Base-by-base conservation (phyloP, 2,888 invertebrate species). In the Pseudococcus viburni region DNA sequence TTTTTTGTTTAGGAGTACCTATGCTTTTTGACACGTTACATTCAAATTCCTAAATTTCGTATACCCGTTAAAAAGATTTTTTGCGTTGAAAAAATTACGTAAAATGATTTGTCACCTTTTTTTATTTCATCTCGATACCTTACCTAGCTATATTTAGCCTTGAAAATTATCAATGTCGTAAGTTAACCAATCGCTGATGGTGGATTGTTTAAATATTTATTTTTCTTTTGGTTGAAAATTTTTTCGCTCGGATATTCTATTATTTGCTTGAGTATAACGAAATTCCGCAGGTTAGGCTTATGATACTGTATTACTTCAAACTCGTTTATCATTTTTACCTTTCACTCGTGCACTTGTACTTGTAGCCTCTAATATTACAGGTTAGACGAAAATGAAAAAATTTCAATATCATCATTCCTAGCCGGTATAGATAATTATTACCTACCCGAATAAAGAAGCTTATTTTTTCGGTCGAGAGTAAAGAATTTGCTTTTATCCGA, bases 31-130 rank as follows among this genome's bases (percentile, higher is more conserved):
- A 73, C 73, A 73, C 73, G 73, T 39, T 73, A 33, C 33, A 33
- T 73, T 33, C n/a, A 73, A 73, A 73, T 73, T 73, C 73, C 33
- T 73, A 73, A 73, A 73, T 73, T 73, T 73, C 73, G n/a, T 39
- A 15, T 33, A 7, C 5, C 17, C 12, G n/a, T 73, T 2, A 33
- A 73, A 39, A 33, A 8, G 19, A 64, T 64, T 64, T 59, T 55
- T 64, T 64, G 22, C 12, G 22, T 64, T 11, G 64, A 64, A 64
- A 22, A 64, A 64, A 64, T 22, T 64, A 64, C 19, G 64, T 12
- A 12, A 64, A 15, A 64, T 64, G 64, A 64, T 64, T 64, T 64
- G 22, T 64, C 19, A 64, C 42, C 9, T 22, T 22, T 64, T 64
- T 64, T 64, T 2, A 33, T 64, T 7, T 55, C 4, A 55, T 51